phyloP scores from a whole-genome alignment of 1,140 invertebrate genomes.

The Agrypnia vestita region DNA sequence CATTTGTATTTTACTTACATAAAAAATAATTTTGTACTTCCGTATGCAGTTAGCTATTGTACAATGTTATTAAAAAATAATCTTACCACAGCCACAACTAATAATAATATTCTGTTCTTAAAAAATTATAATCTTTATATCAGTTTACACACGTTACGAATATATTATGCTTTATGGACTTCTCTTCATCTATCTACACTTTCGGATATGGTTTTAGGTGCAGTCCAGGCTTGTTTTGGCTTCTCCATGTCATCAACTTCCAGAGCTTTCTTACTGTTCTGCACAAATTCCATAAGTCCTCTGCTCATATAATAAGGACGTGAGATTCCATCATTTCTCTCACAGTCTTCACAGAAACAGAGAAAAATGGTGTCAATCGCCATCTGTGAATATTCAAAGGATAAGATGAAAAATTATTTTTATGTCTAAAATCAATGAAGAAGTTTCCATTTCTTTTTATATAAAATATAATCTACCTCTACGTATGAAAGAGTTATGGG shows the following conservation, averaged over 20 bases:
- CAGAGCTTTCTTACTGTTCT: constrained; percentile 78
- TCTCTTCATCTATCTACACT: constrained; percentile 31
- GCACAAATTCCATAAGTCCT: constrained; percentile 82
- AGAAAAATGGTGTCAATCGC: constrained; percentile 87
- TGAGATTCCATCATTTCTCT: constrained; percentile 82
- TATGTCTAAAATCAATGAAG: no score
- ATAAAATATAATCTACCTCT: no score
- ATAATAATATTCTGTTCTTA: background rate
- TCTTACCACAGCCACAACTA: constrained; percentile 14
- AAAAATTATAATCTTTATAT: no score
- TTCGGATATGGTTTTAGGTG: constrained; percentile 53
- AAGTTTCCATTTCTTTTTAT: no score
- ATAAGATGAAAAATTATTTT: no score
- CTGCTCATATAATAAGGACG: constrained; percentile 85
- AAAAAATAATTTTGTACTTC: no score
- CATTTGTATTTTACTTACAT: no score
- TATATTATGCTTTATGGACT: no score
- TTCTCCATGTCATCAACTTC: constrained; percentile 54
- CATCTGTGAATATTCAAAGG: constrained; percentile 77
- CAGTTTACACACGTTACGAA: no score
- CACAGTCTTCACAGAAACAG: constrained; percentile 88
- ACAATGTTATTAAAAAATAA: no score
- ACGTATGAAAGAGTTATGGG: no score
- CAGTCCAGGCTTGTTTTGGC: constrained; percentile 54
- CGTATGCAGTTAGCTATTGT: no score